phyloP scores from a whole-genome alignment of 1,140 invertebrate species.

The Drosophila rufa region DNA sequence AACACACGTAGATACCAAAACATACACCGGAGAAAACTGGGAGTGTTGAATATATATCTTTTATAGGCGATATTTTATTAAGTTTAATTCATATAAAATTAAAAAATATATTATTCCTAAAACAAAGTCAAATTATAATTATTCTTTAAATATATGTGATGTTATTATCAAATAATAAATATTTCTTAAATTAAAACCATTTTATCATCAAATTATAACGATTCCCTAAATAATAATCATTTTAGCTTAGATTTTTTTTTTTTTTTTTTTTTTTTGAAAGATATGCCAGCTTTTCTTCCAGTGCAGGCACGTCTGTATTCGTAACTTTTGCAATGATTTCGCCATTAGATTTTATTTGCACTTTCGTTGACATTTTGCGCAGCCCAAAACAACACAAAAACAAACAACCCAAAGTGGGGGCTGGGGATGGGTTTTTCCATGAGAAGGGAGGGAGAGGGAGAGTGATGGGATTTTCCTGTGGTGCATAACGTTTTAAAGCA shows the following conservation, averaged over 20 bases:
- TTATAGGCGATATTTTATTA: rapidly evolving
- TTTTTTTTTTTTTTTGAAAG: too few relatives aligned
- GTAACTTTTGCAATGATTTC: slow-evolving; percentile 78
- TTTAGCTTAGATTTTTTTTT: background rate
- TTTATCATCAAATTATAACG: too few relatives aligned
- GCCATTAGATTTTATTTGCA: slow-evolving; percentile 82
- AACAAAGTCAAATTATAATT: too few relatives aligned
- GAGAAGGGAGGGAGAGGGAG: background rate
- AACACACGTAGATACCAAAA: slow-evolving; percentile 18
- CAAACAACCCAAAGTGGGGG: slow-evolving; percentile 28
- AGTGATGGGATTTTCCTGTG: slow-evolving; percentile 9
- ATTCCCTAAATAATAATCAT: background rate
- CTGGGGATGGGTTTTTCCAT: background rate
- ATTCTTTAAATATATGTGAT: background rate
- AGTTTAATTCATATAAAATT: too few relatives aligned
- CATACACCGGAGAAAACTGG: background rate
- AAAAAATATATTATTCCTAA: background rate
- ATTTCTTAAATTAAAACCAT: background rate
- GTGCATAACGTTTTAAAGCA: slow-evolving; percentile 65
- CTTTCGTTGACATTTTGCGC: slow-evolving; percentile 80
- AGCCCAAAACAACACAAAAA: slow-evolving; percentile 54
- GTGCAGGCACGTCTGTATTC: slow-evolving; percentile 26
- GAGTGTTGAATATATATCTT: background rate
- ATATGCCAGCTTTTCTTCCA: background rate
- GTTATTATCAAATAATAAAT: too few relatives aligned